Evolutionary conservation across 2,113 vertebrate species (phyloP).

Genomic region (Madoqua kirkii): DNA sequence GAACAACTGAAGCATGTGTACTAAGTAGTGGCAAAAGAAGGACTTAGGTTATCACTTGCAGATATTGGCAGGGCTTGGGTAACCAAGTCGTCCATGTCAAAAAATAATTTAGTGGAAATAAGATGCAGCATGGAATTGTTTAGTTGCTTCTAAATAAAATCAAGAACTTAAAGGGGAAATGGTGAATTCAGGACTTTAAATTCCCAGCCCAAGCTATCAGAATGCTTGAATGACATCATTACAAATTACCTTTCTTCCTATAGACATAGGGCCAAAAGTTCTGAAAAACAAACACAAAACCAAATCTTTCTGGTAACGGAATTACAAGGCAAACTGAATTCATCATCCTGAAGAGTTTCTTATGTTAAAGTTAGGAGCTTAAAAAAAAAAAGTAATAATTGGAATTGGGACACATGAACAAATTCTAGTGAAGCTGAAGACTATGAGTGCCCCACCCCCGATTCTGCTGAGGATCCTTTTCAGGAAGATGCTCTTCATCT

Average conservation of each 20-base stretch:
- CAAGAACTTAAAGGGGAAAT: neutral
- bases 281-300: neutral
- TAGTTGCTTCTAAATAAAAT: neutral
- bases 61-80: neutral
- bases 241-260: neutral
- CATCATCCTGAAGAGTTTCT: neutral
- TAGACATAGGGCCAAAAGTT: neutral
- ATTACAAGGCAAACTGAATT: conserved; percentile 6
- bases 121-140: neutral
- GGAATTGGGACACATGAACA: neutral
- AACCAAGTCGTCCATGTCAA: neutral
- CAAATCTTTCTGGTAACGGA: neutral
- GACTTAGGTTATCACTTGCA: neutral
- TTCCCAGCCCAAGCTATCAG: neutral
- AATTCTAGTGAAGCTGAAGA: neutral
- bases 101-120: neutral
- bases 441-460: neutral
- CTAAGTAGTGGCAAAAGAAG: neutral
- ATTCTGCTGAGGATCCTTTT: neutral
- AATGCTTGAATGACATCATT: neutral
- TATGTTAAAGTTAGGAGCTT: neutral
- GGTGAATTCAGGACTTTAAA: neutral
- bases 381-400: neutral
- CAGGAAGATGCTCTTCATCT: neutral
- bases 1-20: neutral